A percentile compares a stretch with the other conserved stretches of the same genome.
Conservation (phyloP, 2,113 vertebrate genomes). For the Neolamprologus caudopunctatus region DNA sequence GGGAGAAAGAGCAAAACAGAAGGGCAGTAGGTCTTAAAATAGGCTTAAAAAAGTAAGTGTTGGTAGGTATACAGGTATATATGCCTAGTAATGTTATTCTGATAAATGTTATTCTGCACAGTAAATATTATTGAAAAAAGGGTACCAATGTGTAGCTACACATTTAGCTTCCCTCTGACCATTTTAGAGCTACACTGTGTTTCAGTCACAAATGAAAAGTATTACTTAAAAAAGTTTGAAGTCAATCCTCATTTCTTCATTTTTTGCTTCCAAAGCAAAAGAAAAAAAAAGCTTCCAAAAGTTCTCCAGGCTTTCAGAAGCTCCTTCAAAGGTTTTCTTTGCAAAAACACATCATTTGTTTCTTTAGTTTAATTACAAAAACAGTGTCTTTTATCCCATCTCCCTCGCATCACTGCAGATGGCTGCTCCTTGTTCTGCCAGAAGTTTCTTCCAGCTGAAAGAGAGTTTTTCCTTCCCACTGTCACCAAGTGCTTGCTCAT, state of each 20-base stretch:
- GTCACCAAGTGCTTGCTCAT: not conserved
- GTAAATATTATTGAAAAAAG: not conserved
- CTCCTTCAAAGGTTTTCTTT: not conserved
- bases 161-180: not conserved
- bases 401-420: not conserved
- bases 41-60: not conserved
- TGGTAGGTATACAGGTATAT: not conserved
- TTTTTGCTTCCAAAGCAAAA: not conserved
- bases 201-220: not conserved
- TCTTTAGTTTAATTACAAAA: not conserved
- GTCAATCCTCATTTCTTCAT: not conserved
- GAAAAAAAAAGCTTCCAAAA: not conserved
- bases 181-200: not conserved
- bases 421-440: not conserved
- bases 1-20: not conserved
- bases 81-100: not conserved
- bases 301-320: not conserved
- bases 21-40: not conserved
- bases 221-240: not conserved
- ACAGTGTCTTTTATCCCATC: not conserved
- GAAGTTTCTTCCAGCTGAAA: not conserved
- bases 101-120: not conserved
- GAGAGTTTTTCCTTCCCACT: not conserved
- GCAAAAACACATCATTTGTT: not conserved
- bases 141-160: not conserved